Evolutionary conservation across 2,113 vertebrate species (phyloP).

Genomic region (Suricata suricatta): DNA sequence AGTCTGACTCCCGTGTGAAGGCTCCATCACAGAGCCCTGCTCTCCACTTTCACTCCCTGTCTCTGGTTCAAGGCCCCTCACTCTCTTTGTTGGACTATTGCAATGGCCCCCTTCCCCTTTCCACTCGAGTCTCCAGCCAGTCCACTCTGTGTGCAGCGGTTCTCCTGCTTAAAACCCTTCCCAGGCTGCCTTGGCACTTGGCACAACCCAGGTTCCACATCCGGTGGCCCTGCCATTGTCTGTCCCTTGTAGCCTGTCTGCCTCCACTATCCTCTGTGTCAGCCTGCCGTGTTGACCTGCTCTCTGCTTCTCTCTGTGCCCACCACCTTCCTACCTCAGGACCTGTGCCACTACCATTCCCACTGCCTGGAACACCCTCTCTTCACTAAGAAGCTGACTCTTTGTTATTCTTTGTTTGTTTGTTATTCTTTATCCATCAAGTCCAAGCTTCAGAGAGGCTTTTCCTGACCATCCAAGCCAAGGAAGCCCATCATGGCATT

Average conservation of each 20-base stretch:
- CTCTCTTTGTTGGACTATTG: not conserved
- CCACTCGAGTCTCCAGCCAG: not conserved
- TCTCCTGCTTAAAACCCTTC: not conserved
- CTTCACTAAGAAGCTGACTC: not conserved
- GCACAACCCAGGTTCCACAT: not conserved
- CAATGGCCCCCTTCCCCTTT: not conserved
- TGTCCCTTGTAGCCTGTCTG: not conserved
- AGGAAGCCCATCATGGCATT: not conserved
- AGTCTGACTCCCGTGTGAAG: not conserved
- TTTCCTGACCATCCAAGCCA: not conserved
- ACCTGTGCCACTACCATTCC: not conserved
- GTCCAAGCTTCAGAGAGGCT: not conserved
- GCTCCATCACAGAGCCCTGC: too few species aligned
- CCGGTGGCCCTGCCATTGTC: not conserved
- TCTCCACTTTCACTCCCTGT: not conserved
- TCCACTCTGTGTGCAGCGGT: not conserved
- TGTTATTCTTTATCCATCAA: not conserved
- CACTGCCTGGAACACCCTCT: not conserved
- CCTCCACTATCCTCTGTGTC: not conserved
- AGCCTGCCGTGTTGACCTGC: not conserved
- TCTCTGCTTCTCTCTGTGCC: not conserved
- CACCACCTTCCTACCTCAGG: too few species aligned
- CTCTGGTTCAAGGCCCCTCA: not conserved
- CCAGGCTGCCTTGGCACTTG: not conserved
- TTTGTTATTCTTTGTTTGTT: not conserved